Conservation (phyloP, 1,140 invertebrate species). For the Neodiprion virginianus region DNA sequence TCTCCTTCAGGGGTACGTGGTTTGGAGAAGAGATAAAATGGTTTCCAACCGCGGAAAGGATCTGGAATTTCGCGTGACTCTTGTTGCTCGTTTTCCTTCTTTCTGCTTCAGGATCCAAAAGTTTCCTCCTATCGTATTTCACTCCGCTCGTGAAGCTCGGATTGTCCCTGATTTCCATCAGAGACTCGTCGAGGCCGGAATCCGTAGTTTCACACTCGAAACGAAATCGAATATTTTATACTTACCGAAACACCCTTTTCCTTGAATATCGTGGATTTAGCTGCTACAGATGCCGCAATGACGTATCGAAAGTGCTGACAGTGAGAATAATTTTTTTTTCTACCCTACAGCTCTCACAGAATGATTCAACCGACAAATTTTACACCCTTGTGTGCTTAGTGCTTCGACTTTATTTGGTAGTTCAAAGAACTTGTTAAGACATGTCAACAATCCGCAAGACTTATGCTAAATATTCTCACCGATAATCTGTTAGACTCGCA, state of each 20-base stretch:
- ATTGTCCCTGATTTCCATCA: neutral
- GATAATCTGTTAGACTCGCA: too few species aligned
- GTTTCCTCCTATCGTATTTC: neutral
- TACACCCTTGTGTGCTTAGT: too few species aligned
- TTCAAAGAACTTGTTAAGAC: too few species aligned
- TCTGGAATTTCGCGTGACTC: neutral
- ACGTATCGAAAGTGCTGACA: neutral
- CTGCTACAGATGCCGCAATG: neutral
- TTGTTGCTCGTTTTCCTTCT: neutral
- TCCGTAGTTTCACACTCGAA: neutral
- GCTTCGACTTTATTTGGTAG: too few species aligned
- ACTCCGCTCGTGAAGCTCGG: neutral
- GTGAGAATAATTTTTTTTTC: too few species aligned
- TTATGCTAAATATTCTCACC: too few species aligned
- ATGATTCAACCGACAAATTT: too few species aligned
- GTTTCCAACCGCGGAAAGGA: neutral
- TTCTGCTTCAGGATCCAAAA: neutral
- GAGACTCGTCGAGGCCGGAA: neutral
- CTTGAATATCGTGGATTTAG: too few species aligned
- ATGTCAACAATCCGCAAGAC: too few species aligned
- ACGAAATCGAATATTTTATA: neutral
- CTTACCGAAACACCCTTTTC: too few species aligned
- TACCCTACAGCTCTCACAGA: too few species aligned
- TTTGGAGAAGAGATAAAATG: neutral
- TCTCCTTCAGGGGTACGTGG: too few species aligned